Base-by-base conservation (phyloP, 2,888 invertebrate genomes). In the Frankliniella intonsa region DNA sequence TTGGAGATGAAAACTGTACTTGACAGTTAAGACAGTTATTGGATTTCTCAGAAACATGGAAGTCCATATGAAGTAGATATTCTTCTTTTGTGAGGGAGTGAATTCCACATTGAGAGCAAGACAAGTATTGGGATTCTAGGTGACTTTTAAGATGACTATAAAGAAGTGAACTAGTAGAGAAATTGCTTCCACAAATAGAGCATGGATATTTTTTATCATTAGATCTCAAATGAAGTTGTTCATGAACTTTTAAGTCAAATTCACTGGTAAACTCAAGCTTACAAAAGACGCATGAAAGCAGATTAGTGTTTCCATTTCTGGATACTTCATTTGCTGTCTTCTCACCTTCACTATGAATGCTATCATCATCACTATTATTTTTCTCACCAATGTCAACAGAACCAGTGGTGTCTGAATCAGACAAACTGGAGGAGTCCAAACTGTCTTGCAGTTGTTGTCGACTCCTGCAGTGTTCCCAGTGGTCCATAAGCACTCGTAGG, bases 281-380 rank as follows among this genome's bases (percentile, higher is more conserved):
- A 12, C 69, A 76, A 12, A 25, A 22, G 12, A 10, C 25, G 25
- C 69, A 76, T 10, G 69, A 8, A 25, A 25, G 12, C 25, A 9
- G 22, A 76, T 76, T 76, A 8, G 38, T 38, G 38, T 38, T 38
- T 38, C 38, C 38, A 38, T 38, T 38, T 38, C 38, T 38, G 38
- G 38, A 38, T 38, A 38, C 38, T 38, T 19, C 55, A 55, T 14
- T 55, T 55, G 7, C 17, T 55, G 19, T 19, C 14, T 55, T 25
- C 25, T 76, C 22, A 12, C 25, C 25, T 12, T 25, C 22, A 55
- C 12, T 19, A 25, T 25, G 22, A 76, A 25, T 76, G 25, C 12
- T 25, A 22, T 76, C 69, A 76, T 76, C 69, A 25, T 76, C 69
- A 25, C 69, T 76, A 76, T 76, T 76, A 76, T 76, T 76, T 22